Base-by-base conservation (phyloP, 2,113 vertebrate species). In the Lepisosteus osseus region DNA sequence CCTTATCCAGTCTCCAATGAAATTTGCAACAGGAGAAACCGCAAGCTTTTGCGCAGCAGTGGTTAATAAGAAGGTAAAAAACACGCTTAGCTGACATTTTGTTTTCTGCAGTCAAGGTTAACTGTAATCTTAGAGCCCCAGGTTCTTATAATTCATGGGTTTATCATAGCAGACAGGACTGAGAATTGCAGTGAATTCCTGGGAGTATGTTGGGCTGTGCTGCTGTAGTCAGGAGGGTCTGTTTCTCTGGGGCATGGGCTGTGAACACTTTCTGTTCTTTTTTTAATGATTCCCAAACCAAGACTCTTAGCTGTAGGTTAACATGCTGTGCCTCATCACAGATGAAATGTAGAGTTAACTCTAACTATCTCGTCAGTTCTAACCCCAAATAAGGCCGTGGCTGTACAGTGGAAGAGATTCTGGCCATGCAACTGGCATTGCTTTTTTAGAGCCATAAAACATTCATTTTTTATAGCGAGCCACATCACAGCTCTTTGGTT, bases 91-190 rank as follows among this genome's bases (percentile, higher is more conserved):
- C n/a, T 59, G 47, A 51, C 47, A 51, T 51, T 51, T 51, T 51
- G 9, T 51, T 51, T 51, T 51, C 5, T 67, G 74, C 76, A 74
- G 40, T 56, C 13, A 47, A 75, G 78, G 79, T 78, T 80, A 77
- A 72, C 76, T 56, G 79, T 76, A 76, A 70, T 40, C 3, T 70
- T 54, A 66, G 74, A 17, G 85, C 80, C 82, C 83, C 5, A 17
- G 29, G 12, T 59, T 88, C 85, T 82, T 86, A 88, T 80, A 80
- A 86, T 56, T 68, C 78, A 77, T 73, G 81, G 82, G 80, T 78
- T 80, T 8, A 8, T 41, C 5, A 70, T 68, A 12, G 64, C 7
- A 51, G 57, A 12, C n/a, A 7, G 29, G 43, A 17, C 6, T 13
- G n/a, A n/a, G 47, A 44, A 59, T 14, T 13, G 57, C 57, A 5